Base-by-base conservation (phyloP, 1,140 invertebrate species). In the Drosophila pruinosa region DNA sequence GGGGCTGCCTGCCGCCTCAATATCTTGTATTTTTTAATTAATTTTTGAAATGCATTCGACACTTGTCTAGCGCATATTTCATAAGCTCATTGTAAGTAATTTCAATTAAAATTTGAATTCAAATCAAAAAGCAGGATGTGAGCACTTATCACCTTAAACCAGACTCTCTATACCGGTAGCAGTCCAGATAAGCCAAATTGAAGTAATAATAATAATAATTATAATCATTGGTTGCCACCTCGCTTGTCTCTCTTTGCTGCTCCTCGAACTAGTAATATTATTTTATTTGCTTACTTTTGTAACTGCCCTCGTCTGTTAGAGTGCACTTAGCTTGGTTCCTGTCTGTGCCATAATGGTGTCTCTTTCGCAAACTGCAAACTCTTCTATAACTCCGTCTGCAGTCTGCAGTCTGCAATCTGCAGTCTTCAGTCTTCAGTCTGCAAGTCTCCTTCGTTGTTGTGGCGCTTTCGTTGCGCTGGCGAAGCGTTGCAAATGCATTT, bases 401-500 rank as follows among this genome's bases (percentile, higher is more conserved):
- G n/a, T 21, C 22, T 61, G 3, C 17, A 56, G 31, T 38, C 52
- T 39, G 3, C 8, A 45, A 15, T 43, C 61, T 43, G 0, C 26
- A 17, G 17, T 14, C 48, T 47, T 6, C 34, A 17, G 21, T 38
- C 54, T 26, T 28, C 45, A 38, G 2, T 38, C 39, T 43, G 24
- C 12, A n/a, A 7, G 50, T 39, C 12, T 22, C 15, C 45, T 59
- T 41, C 12, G 12, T 28, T 21, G 22, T 22, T 45, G 52, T 59
- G 67, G 38, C 58, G 47, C 67, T 54, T 69, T 62, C 47, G 67
- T 54, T 69, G 62, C 45, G 50, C 67, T 21, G 56, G 48, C 70
- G 48, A 58, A 72, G 64, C 79, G 56, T 75, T 75, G 80, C 80
- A 53, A 83, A 83, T 83, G 79, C 79, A 83, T 83, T 83, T 83